These are phyloP conservation scores for Pteria penguin DNA, from an alignment of 2,888 invertebrate species.

Conservation along the genomic window DNA sequence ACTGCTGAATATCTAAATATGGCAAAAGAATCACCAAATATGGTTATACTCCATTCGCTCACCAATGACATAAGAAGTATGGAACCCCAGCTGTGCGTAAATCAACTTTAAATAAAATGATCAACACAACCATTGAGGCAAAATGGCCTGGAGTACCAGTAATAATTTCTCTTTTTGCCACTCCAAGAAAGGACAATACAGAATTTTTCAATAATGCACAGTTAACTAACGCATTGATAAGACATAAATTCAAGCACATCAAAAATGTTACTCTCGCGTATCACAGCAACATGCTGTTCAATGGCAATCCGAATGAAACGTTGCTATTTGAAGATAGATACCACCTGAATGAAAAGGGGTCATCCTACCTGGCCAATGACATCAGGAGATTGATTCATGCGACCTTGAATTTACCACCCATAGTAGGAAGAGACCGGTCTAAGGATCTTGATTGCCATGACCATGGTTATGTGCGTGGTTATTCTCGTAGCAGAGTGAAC, in stretches of 20 bases:
- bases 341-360: constrained; percentile 11
- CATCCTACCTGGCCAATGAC: not conserved
- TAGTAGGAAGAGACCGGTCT: not conserved
- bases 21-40: not conserved
- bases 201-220: constrained; percentile 9
- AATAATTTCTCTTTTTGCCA: not conserved
- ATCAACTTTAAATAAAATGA: not conserved
- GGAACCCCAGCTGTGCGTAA: constrained; percentile 1
- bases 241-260: constrained; percentile 2
- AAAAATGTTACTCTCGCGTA: constrained; percentile 4
- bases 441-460: not conserved
- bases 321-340: not conserved
- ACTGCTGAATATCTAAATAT: not conserved
- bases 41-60: constrained; percentile 4
- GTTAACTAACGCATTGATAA: constrained; percentile 12
- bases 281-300: constrained; percentile 8
- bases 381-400: constrained; percentile 3
- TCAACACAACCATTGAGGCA: not conserved
- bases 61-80: constrained; percentile 8
- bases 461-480: not conserved
- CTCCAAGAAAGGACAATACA: not conserved
- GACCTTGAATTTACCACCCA: not conserved
- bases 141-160: constrained; percentile 11
- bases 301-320: constrained; percentile 13
- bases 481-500: not conserved